Evolutionary conservation across 1,140 invertebrate genomes (phyloP), one percentile per base, ranked within the genome.

Genomic region (Drosophila kurseongensis): DNA sequence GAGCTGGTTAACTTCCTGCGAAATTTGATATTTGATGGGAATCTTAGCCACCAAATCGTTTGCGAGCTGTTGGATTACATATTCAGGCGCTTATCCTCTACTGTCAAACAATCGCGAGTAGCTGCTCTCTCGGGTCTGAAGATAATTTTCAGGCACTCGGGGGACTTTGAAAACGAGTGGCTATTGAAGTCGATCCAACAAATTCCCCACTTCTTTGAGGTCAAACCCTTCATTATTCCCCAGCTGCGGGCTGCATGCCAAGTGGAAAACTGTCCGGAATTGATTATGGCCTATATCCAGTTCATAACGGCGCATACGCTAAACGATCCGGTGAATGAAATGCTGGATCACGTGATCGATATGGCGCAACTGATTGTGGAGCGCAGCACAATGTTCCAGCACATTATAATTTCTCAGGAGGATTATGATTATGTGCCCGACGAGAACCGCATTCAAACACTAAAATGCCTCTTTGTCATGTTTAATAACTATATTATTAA

Each of bases 21-120:
- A 55, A 93, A 94, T 75, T 93, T 96, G 7, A 93, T 96, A 44
- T 95, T 93, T 5, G 94, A 95, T 71, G 93, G 94, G 0, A 93
- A 93, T 62, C 94, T 95, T 50, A 94, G 94, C 75, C 94, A 94
- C 47, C 93, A 94, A 58, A 94, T 94, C 13, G 93, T 95, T 42
- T 95, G 95, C 67, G 97, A 98, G 91, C 96, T 98, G 13, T 93
- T 99, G n/a, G 97, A 97, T 84, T 99, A 99, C 92, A 98, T 99
- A 91, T 94, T 98, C 67, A 93, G 97, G 66, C 93, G 98, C 47
- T 93, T 99, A 0, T 96, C 97, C 35, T 98, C 97, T 14, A 95
- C 96, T 41, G 97, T 97, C 74, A 95, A 95, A 45, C 93, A 94
- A 40, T 97, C 96, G 23, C 93, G 98, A 38, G 92, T 94, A 4